Base-by-base conservation (phyloP, 2,888 invertebrate genomes). In the Sarcophaga caerulescens region DNA sequence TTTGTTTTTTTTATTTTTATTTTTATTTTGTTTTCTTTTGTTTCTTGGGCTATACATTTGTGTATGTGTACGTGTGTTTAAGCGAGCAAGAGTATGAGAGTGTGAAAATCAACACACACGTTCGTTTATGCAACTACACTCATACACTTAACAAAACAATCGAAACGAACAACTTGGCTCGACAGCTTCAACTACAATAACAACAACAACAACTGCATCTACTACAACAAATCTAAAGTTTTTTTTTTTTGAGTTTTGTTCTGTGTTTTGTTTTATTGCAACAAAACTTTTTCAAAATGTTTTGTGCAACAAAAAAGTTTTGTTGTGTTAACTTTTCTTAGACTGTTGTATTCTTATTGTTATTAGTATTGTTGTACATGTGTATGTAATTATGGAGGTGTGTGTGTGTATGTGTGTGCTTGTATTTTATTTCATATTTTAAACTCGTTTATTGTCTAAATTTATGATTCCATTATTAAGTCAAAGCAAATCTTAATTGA, bases 381-480 rank as follows among this genome's bases (percentile, higher is more conserved):
- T 35, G 35, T 35, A 8, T 35, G n/a, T n/a, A n/a, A n/a, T n/a
- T n/a, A n/a, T n/a, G n/a, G n/a, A n/a, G n/a, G n/a, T n/a, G n/a
- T n/a, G n/a, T n/a, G n/a, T 0, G 6, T 35, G 6, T 4, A 35
- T 35, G 6, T 35, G 35, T 35, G 10, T 35, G 8, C n/a, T n/a
- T 35, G 10, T 8, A 2, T 35, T 35, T 59, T 63, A 25, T 63
- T 45, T 47, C 11, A 47, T 47, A 47, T 47, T 47, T 8, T 74
- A 19, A 65, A 71, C 79, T 57, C 63, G 70, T 21, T 77, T 78
- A 44, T 62, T 76, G 52, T 83, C 14, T 74, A 23, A 70, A 47
- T 74, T 77, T 78, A 78, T 77, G 63, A 77, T 85, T 85, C 80
- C 47, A 85, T 81, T 81, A 84, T 74, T 78, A 69, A 65, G n/a